Conservation (phyloP, 2,113 vertebrate species). For the Festucalex cinctus region DNA sequence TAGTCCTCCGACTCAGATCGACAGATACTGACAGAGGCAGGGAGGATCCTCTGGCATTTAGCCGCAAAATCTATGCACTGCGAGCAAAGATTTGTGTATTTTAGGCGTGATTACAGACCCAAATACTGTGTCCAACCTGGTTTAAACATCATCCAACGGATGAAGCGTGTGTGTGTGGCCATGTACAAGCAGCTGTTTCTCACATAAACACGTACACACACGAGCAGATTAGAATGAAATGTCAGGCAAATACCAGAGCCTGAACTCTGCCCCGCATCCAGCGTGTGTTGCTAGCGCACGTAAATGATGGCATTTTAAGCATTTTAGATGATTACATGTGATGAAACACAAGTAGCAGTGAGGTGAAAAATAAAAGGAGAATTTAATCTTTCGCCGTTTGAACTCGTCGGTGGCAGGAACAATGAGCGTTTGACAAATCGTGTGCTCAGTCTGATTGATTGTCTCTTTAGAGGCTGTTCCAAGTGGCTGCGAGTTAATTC, state of each 20-base stretch:
- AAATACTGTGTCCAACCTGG: not conserved
- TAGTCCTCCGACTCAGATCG: too few species aligned
- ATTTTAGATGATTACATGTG: not conserved
- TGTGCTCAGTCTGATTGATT: conserved; percentile 25
- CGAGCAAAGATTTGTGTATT: not conserved
- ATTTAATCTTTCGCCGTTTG: not conserved
- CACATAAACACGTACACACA: conserved; percentile 8
- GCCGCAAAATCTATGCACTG: not conserved
- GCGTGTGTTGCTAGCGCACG: not conserved
- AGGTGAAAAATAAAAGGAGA: not conserved
- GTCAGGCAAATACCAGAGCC: conserved; percentile 60
- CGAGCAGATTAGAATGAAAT: conserved; percentile 43
- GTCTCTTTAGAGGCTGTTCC: conserved; percentile 16
- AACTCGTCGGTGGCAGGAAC: not conserved
- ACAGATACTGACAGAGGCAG: too few species aligned
- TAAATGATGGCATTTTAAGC: not conserved
- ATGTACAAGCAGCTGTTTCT: not conserved
- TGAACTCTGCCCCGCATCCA: conserved; percentile 29
- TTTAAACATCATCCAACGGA: not conserved
- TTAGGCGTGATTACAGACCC: not conserved
- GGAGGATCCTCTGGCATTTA: not conserved
- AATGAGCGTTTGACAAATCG: conserved; percentile 16
- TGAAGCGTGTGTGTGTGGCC: not conserved
- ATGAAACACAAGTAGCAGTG: not conserved
- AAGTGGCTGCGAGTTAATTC: conserved; percentile 34